These are phyloP conservation scores for Fistularia commersonii DNA, from an alignment of 2,797 vertebrate genomes.

Conservation along the genomic window DNA sequence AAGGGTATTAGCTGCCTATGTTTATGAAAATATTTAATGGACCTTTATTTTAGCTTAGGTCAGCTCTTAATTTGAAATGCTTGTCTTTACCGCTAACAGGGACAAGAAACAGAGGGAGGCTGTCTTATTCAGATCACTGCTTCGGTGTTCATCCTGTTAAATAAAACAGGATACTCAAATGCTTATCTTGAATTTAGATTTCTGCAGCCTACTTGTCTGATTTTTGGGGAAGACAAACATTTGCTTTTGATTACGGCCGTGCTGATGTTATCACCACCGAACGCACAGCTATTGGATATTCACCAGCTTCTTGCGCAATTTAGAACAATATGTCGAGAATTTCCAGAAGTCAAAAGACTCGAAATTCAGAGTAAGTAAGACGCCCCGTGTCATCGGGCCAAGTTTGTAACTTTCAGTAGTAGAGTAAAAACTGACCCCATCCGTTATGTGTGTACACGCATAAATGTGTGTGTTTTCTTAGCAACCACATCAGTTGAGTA, in stretches of 20 bases:
- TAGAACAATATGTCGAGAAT: slow-evolving; percentile 56
- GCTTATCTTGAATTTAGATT: background rate
- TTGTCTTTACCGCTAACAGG: slow-evolving; percentile 34
- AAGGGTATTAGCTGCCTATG: slow-evolving; percentile 30
- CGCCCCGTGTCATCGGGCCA: slow-evolving; percentile 45
- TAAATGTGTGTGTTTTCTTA: no score
- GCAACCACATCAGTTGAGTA: slow-evolving; percentile 66
- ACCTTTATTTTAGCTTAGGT: slow-evolving; percentile 53
- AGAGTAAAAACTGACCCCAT: slow-evolving; percentile 55
- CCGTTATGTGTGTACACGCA: slow-evolving; percentile 25
- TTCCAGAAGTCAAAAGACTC: slow-evolving; percentile 61
- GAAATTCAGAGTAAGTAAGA: slow-evolving; percentile 49
- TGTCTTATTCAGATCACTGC: slow-evolving; percentile 9
- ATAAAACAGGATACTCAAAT: slow-evolving; percentile 10
- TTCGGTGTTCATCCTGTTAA: slow-evolving; percentile 17
- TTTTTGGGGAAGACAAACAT: slow-evolving; percentile 51
- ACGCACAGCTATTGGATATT: slow-evolving; percentile 25
- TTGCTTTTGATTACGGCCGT: slow-evolving; percentile 54
- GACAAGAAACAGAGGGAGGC: slow-evolving; percentile 13
- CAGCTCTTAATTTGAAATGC: slow-evolving; percentile 41
- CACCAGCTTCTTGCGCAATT: slow-evolving; percentile 39
- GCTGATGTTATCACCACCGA: slow-evolving; percentile 35
- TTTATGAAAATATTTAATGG: slow-evolving; percentile 41
- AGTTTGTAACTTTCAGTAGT: slow-evolving; percentile 60
- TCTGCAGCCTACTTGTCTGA: slow-evolving; percentile 8